A percentile compares a stretch with the other conserved stretches of the same genome.
These are phyloP conservation scores for Cephalopholis sonnerati DNA, from an alignment of 2,113 vertebrate genomes.

Conservation along the genomic window DNA sequence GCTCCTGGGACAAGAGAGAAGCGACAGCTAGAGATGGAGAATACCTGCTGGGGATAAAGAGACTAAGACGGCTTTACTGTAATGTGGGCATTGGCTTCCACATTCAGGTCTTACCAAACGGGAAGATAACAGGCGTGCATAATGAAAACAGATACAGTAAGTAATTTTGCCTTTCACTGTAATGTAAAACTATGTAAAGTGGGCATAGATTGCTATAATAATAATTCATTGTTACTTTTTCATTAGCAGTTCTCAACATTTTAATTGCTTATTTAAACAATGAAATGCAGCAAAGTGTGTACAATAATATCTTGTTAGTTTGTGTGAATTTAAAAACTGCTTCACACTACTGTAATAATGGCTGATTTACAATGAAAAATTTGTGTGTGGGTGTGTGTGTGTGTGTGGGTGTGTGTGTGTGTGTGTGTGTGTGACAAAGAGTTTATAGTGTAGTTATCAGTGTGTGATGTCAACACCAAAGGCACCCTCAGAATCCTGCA, in stretches of 20 bases:
- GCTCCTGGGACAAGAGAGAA: conserved; percentile 88
- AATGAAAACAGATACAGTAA: conserved; percentile 94
- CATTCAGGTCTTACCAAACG: conserved; percentile 92
- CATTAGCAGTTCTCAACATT: background rate
- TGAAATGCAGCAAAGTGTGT: background rate
- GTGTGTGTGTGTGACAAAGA: too few relatives aligned
- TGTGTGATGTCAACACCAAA: too few relatives aligned
- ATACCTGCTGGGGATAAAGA: conserved; percentile 94
- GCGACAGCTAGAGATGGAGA: conserved; percentile 86
- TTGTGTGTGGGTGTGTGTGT: too few relatives aligned
- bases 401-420: too few relatives aligned
- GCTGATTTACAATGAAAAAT: too few relatives aligned
- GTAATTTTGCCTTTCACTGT: conserved; percentile 54
- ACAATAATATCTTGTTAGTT: background rate
- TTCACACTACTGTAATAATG: too few relatives aligned
- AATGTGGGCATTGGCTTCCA: conserved; percentile 98
- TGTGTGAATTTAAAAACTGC: background rate
- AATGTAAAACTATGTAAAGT: background rate
- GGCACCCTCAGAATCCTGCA: too few relatives aligned
- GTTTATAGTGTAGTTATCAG: too few relatives aligned
- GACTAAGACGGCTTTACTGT: conserved; percentile 93
- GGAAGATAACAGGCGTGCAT: conserved; percentile 91
- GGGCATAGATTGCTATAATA: background rate
- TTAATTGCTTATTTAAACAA: background rate
- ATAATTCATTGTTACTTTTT: background rate